Evolutionary conservation across 2,797 vertebrate species (phyloP).

Genomic region (Muraenolepis orangiensis): DNA sequence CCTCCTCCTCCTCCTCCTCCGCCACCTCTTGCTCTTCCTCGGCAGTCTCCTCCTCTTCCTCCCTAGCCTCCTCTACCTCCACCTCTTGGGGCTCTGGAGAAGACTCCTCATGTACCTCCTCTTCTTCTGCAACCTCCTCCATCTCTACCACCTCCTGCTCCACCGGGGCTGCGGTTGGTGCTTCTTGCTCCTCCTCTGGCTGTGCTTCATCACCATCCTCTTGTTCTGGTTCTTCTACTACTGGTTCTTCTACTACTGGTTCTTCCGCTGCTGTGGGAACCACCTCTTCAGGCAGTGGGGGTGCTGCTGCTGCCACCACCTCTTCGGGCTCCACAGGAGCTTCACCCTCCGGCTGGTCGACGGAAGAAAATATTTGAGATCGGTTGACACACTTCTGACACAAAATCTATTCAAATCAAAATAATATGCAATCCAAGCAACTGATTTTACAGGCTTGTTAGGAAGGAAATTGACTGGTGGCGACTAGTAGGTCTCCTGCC

Average conservation of each 20-base stretch:
- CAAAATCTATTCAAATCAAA: neutral
- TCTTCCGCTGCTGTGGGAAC: conserved; percentile 1
- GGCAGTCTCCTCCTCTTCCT: neutral
- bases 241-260: neutral
- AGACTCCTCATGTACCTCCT: neutral
- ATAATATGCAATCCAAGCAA: neutral
- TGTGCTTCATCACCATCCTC: neutral
- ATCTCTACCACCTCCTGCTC: conserved; percentile 31
- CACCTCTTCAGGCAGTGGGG: neutral
- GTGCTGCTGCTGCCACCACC: neutral
- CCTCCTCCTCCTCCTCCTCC: conserved; percentile 3
- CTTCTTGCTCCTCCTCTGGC: neutral
- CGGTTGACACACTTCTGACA: neutral
- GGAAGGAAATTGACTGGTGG: too few relatives aligned
- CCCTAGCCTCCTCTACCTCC: neutral
- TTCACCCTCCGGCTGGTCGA: neutral
- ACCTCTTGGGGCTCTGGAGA: too few relatives aligned
- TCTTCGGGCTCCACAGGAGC: conserved; percentile 20
- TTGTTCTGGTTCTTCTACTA: conserved; percentile 1
- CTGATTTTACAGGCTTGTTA: too few relatives aligned
- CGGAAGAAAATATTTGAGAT: neutral
- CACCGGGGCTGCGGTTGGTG: neutral
- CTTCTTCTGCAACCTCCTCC: conserved; percentile 34
- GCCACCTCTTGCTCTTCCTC: neutral
- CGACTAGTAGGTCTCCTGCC: too few relatives aligned